These are phyloP conservation scores for Hirtodrosophila alboralis DNA, from an alignment of 2,888 invertebrate species.

Conservation along the genomic window DNA sequence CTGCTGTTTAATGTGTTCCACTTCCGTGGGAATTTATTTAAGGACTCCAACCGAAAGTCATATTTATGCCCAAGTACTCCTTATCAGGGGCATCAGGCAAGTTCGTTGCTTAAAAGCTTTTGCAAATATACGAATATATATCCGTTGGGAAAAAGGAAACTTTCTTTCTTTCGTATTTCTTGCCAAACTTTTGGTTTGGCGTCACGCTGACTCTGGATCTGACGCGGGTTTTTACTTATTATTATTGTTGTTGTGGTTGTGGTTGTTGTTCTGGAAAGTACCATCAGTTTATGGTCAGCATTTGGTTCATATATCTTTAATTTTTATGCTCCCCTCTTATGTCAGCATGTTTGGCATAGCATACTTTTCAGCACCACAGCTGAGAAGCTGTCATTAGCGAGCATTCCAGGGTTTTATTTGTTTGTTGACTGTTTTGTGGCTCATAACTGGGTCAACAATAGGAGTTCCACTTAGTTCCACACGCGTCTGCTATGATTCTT, in stretches of 20 bases:
- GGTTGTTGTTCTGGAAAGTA: not conserved
- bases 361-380: slow-evolving; percentile 62
- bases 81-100: slow-evolving; percentile 38
- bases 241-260: not conserved
- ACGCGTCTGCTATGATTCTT: no score
- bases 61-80: slow-evolving; percentile 48
- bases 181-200: slow-evolving; percentile 28
- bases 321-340: slow-evolving; percentile 59
- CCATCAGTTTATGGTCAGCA: slow-evolving; percentile 54
- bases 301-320: slow-evolving; percentile 69
- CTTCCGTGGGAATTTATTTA: slow-evolving; percentile 50
- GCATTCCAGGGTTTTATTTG: slow-evolving; percentile 54
- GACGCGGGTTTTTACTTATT: slow-evolving; percentile 18
- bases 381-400: slow-evolving; percentile 70
- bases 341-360: slow-evolving; percentile 73
- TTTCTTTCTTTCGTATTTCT: slow-evolving; percentile 2
- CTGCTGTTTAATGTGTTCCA: slow-evolving; percentile 62
- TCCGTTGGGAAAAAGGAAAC: slow-evolving; percentile 15
- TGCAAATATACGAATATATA: slow-evolving; percentile 2
- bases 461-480: no score
- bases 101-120: slow-evolving; percentile 57
- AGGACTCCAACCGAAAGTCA: slow-evolving; percentile 37
- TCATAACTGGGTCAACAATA: slow-evolving; percentile 75
- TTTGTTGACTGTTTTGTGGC: slow-evolving; percentile 68
- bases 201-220: slow-evolving; percentile 44